A percentile compares a stretch with the other conserved stretches of the same genome.
Evolutionary conservation across 2,888 invertebrate species (phyloP).

Genomic region (Automeris io): DNA sequence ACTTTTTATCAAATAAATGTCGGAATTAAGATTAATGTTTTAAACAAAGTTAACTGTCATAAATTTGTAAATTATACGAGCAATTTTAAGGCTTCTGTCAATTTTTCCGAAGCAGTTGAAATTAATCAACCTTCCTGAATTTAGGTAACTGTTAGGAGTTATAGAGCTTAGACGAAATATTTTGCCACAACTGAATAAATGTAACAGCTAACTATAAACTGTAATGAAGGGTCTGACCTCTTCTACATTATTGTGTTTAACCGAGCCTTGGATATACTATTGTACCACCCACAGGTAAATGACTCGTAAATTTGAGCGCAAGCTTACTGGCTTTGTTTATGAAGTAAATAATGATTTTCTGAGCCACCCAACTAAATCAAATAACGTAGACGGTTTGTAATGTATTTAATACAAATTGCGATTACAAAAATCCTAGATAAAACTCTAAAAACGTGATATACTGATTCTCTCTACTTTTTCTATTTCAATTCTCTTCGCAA

Average conservation of each 20-base stretch:
- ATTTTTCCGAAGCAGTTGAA: too few relatives aligned
- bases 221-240: slow-evolving; percentile 38
- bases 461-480: too few relatives aligned
- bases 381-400: slow-evolving; percentile 1
- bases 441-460: too few relatives aligned
- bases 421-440: too few relatives aligned
- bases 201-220: slow-evolving; percentile 35
- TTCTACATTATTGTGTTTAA: slow-evolving; percentile 39
- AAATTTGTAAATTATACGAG: too few relatives aligned
- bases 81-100: too few relatives aligned
- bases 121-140: too few relatives aligned
- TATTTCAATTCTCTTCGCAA: too few relatives aligned
- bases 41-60: too few relatives aligned
- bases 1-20: too few relatives aligned
- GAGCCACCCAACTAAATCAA: neutral
- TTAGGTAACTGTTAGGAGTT: neutral
- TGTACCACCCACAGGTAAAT: slow-evolving; percentile 27
- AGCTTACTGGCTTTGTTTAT: slow-evolving; percentile 24
- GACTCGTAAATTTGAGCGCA: slow-evolving; percentile 39
- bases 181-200: slow-evolving; percentile 30
- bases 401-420: too few relatives aligned
- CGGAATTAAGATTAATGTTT: too few relatives aligned
- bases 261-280: slow-evolving; percentile 27
- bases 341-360: slow-evolving; percentile 5
- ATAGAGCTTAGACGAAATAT: neutral